A percentile compares a stretch with the other conserved stretches of the same genome.
These are phyloP conservation scores for Monoplex corrugatus DNA, from an alignment of 2,888 invertebrate species.

Conservation along the genomic window DNA sequence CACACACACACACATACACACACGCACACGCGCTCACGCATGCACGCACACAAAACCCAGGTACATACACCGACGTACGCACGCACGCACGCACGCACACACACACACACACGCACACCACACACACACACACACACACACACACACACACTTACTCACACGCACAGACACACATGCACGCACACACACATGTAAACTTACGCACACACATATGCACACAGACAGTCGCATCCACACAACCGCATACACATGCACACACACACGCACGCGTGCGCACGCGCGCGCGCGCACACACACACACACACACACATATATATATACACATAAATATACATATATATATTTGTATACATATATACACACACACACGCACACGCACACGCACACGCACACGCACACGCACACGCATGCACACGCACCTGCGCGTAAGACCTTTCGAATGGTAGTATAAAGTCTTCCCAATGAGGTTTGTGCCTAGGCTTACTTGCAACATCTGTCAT, in stretches of 20 bases:
- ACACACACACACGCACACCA: background rate
- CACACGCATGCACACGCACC: slow-evolving; percentile 25
- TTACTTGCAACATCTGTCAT: no score
- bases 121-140: slow-evolving; percentile 33
- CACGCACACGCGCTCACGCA: background rate
- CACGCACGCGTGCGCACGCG: background rate
- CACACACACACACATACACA: background rate
- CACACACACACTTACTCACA: slow-evolving; percentile 2
- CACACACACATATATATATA: background rate
- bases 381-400: background rate
- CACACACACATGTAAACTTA: slow-evolving; percentile 20
- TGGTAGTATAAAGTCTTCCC: no score
- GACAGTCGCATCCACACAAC: slow-evolving; percentile 17
- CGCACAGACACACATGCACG: slow-evolving; percentile 20
- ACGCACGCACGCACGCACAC: background rate
- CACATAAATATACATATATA: slow-evolving; percentile 11
- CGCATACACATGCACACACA: slow-evolving; percentile 32
- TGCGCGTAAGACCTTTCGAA: background rate
- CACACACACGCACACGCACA: slow-evolving; percentile 14
- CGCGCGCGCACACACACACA: background rate
- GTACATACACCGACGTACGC: background rate
- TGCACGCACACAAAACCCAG: background rate
- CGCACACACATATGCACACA: slow-evolving; percentile 32
- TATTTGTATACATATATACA: background rate
- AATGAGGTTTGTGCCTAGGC: no score